Evolutionary conservation across 2,113 vertebrate species (phyloP).

Genomic region (Circaetus cinerascens): DNA sequence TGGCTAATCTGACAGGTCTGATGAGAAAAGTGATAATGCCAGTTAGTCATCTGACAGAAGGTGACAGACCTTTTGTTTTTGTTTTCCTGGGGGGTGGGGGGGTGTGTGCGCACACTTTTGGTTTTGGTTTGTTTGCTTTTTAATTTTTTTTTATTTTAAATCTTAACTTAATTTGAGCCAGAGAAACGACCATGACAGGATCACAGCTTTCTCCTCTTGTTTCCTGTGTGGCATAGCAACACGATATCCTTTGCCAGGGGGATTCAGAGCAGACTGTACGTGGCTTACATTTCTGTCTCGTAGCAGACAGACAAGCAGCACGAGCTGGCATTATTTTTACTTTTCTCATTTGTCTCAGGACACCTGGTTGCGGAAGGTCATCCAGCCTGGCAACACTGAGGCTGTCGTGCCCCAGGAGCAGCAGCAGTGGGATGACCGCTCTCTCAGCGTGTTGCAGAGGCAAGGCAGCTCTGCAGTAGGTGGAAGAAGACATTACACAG

Average conservation of each 20-base stretch:
- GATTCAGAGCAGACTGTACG: background rate
- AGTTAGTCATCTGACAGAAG: background rate
- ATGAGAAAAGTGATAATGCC: background rate
- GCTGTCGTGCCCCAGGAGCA: background rate
- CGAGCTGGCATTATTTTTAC: background rate
- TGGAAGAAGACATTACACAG: background rate
- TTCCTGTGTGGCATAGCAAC: background rate
- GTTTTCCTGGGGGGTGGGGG: background rate
- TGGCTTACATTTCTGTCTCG: background rate
- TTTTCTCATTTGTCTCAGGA: background rate
- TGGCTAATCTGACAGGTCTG: background rate
- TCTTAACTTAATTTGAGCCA: background rate
- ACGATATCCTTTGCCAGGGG: fast-evolving
- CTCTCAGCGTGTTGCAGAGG: fast-evolving
- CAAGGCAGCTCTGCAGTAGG: background rate
- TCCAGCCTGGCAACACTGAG: background rate
- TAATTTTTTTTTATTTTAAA: background rate
- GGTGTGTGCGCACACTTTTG: background rate
- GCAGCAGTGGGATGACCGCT: background rate
- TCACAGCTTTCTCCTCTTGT: background rate
- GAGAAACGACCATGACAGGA: background rate
- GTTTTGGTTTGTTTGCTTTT: background rate
- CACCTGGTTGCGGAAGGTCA: background rate
- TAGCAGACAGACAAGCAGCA: background rate
- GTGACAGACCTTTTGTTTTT: background rate